phyloP scores from a whole-genome alignment of 2,797 vertebrate species.

The Takifugu ocellatus region DNA sequence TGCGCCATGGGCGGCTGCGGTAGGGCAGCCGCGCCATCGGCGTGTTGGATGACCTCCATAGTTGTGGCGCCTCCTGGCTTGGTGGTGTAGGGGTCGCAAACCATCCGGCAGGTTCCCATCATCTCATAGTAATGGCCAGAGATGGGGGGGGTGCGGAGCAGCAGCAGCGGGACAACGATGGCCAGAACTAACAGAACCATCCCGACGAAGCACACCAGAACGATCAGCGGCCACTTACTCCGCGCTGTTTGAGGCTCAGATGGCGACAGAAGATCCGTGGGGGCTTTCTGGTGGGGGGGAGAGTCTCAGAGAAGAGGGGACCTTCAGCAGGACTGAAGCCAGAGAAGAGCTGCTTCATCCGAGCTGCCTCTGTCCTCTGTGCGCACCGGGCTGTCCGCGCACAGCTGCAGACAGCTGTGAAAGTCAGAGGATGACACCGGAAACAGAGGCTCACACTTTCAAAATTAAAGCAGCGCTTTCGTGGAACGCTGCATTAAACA shows the following conservation, averaged over 20 bases:
- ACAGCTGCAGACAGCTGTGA: conserved; percentile 37
- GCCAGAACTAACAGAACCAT: conserved; percentile 82
- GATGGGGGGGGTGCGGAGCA: conserved; percentile 77
- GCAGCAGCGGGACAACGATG: conserved; percentile 81
- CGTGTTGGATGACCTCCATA: conserved; percentile 86
- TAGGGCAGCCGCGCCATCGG: conserved; percentile 72
- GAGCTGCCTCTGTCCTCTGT: conserved; percentile 20
- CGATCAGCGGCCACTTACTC: conserved; percentile 78
- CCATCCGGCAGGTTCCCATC: conserved; percentile 96
- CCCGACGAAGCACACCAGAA: conserved; percentile 76
- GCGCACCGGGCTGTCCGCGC: conserved; percentile 21
- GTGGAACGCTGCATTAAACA: too few relatives aligned
- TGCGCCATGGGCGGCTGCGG: conserved; percentile 82
- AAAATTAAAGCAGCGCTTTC: conserved; percentile 41
- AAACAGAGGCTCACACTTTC: conserved; percentile 19
- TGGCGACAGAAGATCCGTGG: conserved; percentile 76
- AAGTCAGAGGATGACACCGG: conserved; percentile 23
- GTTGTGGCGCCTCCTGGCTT: conserved; percentile 76
- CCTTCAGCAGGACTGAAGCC: conserved; percentile 4
- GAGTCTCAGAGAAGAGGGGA: conserved; percentile 61
- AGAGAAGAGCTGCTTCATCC: conserved; percentile 15
- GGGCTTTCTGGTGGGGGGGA: conserved; percentile 74
- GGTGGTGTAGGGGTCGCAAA: conserved; percentile 87
- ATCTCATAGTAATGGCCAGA: conserved; percentile 91
- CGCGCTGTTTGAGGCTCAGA: conserved; percentile 77